Conservation (phyloP, 2,113 vertebrate genomes). For the Daphoenositta chrysoptera region DNA sequence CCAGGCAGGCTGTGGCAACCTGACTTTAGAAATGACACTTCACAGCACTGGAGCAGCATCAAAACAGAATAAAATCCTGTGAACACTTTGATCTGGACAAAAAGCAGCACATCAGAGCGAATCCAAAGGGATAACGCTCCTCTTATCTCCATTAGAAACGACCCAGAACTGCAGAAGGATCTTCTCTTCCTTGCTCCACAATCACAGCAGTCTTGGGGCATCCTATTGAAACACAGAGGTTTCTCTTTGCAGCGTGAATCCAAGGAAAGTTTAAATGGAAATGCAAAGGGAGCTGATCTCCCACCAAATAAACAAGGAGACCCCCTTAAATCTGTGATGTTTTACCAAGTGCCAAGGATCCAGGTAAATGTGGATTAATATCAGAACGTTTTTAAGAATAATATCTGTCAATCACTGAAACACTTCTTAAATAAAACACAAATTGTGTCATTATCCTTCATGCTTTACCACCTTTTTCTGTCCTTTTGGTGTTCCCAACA, state of each 20-base stretch:
- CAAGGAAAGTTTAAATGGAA: neutral
- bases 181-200: neutral
- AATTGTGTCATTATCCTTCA: neutral
- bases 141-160: neutral
- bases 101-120: neutral
- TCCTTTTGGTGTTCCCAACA: neutral
- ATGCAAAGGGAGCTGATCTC: neutral
- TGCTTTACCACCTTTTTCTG: neutral
- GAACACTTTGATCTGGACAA: neutral
- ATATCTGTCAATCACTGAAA: neutral
- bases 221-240: neutral
- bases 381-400: neutral
- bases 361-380: neutral
- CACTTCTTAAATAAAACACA: neutral
- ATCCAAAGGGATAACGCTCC: neutral
- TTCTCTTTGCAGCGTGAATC: neutral
- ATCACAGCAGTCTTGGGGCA: neutral
- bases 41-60: neutral
- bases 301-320: neutral
- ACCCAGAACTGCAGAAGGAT: neutral
- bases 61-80: neutral
- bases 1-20: neutral
- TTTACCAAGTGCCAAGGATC: neutral
- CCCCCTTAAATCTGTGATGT: rapidly evolving
- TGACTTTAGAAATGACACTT: neutral